A percentile compares a stretch with the other conserved stretches of the same genome.
These are phyloP conservation scores for Frieseomelitta varia DNA, from an alignment of 1,140 invertebrate species.

Conservation along the genomic window DNA sequence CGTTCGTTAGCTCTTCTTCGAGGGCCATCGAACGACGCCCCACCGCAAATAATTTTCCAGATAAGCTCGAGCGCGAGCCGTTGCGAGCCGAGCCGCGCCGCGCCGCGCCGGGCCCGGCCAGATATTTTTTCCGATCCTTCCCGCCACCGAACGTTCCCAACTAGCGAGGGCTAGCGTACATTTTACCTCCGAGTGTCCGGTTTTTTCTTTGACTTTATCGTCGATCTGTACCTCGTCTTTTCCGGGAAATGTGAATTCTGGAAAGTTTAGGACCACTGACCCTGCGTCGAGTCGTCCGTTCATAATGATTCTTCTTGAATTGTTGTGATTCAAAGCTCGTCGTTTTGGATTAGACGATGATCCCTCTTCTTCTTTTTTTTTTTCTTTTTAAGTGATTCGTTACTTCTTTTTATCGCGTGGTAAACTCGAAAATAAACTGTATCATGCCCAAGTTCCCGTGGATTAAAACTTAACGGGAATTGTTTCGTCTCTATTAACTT, in stretches of 20 bases:
- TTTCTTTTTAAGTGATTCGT: no score
- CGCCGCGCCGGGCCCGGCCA: not conserved
- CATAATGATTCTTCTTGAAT: no score
- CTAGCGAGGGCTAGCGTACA: not conserved
- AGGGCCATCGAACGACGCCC: constrained; percentile 67
- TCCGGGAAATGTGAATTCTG: not conserved
- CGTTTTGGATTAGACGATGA: no score
- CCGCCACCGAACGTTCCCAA: not conserved
- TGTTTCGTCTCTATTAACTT: no score
- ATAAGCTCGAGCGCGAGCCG: constrained; percentile 29
- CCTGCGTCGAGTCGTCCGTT: no score
- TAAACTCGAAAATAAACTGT: no score
- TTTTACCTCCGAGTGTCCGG: not conserved
- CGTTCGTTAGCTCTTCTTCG: constrained; percentile 66
- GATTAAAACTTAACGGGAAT: no score
- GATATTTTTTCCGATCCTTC: constrained; percentile 19
- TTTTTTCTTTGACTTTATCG: not conserved
- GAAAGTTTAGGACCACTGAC: no score
- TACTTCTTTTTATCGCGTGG: no score
- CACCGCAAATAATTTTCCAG: constrained; percentile 64
- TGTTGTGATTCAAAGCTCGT: no score
- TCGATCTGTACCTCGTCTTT: not conserved
- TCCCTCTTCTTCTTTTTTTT: no score
- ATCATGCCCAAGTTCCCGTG: no score
- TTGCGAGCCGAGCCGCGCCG: not conserved